Percentiles rank a stretch among this genome's conserved stretches.
phyloP scores from a whole-genome alignment of 2,888 invertebrate species.

The Aethes cnicana region DNA sequence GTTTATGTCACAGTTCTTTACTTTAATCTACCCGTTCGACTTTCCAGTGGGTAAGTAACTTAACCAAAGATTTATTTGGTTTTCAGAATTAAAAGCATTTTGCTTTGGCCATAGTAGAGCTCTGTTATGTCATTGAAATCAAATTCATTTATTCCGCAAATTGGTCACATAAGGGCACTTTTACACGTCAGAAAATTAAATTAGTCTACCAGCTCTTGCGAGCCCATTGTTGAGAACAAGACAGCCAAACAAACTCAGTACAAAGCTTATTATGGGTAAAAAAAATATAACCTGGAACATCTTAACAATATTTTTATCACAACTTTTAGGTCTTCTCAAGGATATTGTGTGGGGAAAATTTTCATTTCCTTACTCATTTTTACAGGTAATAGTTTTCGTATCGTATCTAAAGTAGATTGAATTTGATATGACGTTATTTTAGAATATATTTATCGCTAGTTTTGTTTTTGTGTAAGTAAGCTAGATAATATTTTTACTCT shows the following conservation, averaged over 20 bases:
- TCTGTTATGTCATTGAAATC: too few relatives aligned
- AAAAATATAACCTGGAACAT: not conserved
- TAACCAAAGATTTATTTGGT: constrained; percentile 7
- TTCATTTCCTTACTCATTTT: constrained; percentile 71
- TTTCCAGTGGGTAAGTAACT: constrained; percentile 84
- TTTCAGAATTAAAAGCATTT: too few relatives aligned
- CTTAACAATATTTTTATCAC: not conserved
- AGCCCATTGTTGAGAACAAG: not conserved
- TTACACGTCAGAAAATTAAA: not conserved
- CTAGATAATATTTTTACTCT: too few relatives aligned
- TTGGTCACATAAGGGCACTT: too few relatives aligned
- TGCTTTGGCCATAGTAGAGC: too few relatives aligned
- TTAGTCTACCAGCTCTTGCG: not conserved
- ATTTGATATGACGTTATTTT: not conserved
- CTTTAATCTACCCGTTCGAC: constrained; percentile 84
- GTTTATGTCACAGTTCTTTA: constrained; percentile 84
- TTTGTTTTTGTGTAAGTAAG: too few relatives aligned
- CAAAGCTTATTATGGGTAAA: too few relatives aligned
- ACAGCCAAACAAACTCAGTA: too few relatives aligned
- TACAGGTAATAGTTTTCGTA: constrained; percentile 57
- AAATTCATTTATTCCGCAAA: too few relatives aligned
- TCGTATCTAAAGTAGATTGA: not conserved
- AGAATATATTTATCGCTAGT: too few relatives aligned
- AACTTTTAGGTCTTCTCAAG: constrained; percentile 65
- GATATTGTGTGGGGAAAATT: constrained; percentile 74